Conservation (phyloP, 1,140 invertebrate genomes). For the Aphaenogaster ashmeadi region DNA sequence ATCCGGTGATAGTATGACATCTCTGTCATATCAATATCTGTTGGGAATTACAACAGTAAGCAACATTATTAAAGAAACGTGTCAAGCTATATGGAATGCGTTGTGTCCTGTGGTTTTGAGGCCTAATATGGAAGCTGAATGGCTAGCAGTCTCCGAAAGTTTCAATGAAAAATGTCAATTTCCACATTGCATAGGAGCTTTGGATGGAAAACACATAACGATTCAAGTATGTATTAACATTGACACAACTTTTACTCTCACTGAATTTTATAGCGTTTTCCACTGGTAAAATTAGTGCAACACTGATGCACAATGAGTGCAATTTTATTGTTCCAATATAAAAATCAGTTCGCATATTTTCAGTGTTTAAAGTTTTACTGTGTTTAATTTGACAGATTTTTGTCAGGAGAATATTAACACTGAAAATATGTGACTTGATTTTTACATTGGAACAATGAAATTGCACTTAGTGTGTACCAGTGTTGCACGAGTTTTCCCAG, state of each 20-base stretch:
- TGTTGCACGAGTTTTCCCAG: no score
- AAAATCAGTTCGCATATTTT: no score
- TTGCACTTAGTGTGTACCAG: no score
- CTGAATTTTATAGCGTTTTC: neutral
- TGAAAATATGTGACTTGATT: no score
- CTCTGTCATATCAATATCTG: constrained; percentile 25
- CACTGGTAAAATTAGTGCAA: no score
- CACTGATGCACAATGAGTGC: no score
- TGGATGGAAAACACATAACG: constrained; percentile 5
- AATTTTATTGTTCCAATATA: no score
- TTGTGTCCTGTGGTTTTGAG: constrained; percentile 1
- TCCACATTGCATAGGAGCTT: neutral
- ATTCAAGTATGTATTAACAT: constrained; percentile 9
- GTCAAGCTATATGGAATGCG: neutral
- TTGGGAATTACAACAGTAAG: constrained; percentile 8
- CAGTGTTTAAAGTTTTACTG: no score
- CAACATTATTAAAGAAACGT: constrained; percentile 6
- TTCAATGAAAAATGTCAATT: constrained; percentile 22
- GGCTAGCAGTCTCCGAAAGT: neutral
- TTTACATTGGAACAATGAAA: no score
- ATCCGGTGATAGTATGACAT: constrained; percentile 21
- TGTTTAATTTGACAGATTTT: no score
- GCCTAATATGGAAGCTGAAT: neutral
- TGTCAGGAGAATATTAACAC: no score
- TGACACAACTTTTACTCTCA: neutral